phyloP scores from a whole-genome alignment of 2,797 vertebrate genomes.

The Mus spretus region DNA sequence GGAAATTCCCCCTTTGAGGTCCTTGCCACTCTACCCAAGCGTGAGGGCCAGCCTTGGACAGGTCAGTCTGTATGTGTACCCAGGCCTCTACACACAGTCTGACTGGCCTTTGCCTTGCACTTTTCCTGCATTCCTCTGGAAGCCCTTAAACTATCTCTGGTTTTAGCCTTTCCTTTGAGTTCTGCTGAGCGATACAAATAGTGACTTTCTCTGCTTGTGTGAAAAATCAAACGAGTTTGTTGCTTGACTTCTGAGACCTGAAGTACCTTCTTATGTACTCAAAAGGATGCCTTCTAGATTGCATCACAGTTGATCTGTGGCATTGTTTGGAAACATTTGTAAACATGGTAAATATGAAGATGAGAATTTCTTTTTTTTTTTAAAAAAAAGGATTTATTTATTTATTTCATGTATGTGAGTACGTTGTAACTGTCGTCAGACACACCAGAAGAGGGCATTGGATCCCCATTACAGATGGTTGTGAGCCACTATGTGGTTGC shows the following conservation, averaged over 20 bases:
- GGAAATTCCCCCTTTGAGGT: background rate
- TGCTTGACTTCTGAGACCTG: conserved; percentile 17
- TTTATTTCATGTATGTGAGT: too few species aligned
- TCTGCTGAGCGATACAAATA: conserved; percentile 66
- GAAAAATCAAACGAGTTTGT: conserved; percentile 53
- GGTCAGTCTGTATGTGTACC: background rate
- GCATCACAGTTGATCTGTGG: conserved; percentile 15
- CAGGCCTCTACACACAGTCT: background rate
- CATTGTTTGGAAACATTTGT: conserved; percentile 3
- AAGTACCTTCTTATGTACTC: conserved; percentile 46
- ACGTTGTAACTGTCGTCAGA: too few species aligned
- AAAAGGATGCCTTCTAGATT: background rate
- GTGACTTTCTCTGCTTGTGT: conserved; percentile 61
- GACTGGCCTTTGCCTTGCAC: conserved; percentile 36
- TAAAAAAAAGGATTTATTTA: too few species aligned
- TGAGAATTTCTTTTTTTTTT: too few species aligned
- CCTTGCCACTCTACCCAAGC: background rate
- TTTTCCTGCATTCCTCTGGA: background rate
- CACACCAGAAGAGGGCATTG: too few species aligned
- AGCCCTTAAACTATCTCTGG: conserved; percentile 38
- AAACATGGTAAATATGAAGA: conserved; percentile 4
- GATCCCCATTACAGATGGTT: too few species aligned
- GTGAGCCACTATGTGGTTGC: too few species aligned
- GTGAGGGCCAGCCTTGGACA: background rate
- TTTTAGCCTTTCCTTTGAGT: conserved; percentile 43